Evolutionary conservation across 37 sponge, comb jelly and placozoan genomes (phyloP).

Genomic region (Sycon ciliatum): DNA sequence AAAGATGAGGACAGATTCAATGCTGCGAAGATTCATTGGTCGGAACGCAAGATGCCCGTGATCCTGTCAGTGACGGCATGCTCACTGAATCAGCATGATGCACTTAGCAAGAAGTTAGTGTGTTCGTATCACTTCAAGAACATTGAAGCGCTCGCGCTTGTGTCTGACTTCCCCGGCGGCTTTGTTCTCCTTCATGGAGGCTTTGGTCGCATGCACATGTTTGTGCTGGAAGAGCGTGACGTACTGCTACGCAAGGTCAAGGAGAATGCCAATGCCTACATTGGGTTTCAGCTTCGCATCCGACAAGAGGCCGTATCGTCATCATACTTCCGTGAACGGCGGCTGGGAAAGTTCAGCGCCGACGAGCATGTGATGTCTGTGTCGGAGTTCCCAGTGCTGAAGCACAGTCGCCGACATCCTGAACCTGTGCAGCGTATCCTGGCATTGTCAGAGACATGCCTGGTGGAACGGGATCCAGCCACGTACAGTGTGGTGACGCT

Average conservation of each 20-base stretch:
- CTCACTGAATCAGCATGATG: not conserved
- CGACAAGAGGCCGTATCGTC: constrained; percentile 35
- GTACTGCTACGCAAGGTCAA: constrained; percentile 48
- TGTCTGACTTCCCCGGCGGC: constrained; percentile 46
- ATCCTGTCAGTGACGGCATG: constrained; percentile 45
- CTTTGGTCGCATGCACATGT: constrained; percentile 75
- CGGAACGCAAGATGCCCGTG: constrained; percentile 49
- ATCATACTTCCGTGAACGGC: not conserved
- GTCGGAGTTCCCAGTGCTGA: constrained; percentile 84
- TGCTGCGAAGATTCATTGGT: constrained; percentile 80
- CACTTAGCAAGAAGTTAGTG: not conserved
- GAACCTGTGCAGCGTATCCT: constrained; percentile 73
- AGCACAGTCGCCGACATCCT: constrained; percentile 51
- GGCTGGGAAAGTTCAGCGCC: constrained; percentile 41
- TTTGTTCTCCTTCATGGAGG: constrained; percentile 64
- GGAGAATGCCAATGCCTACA: constrained; percentile 22
- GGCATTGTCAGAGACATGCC: constrained; percentile 81
- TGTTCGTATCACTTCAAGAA: constrained; percentile 80
- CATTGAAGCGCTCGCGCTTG: constrained; percentile 73
- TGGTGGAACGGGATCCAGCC: constrained; percentile 91
- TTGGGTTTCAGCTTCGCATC: constrained; percentile 62
- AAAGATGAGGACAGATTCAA: constrained; percentile 32
- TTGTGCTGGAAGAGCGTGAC: constrained; percentile 59
- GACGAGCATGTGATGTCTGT: constrained; percentile 91
- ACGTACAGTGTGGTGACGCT: constrained; percentile 85